These are phyloP conservation scores for Entomobrya multifasciata DNA, from an alignment of 2,888 invertebrate genomes.

Conservation along the genomic window DNA sequence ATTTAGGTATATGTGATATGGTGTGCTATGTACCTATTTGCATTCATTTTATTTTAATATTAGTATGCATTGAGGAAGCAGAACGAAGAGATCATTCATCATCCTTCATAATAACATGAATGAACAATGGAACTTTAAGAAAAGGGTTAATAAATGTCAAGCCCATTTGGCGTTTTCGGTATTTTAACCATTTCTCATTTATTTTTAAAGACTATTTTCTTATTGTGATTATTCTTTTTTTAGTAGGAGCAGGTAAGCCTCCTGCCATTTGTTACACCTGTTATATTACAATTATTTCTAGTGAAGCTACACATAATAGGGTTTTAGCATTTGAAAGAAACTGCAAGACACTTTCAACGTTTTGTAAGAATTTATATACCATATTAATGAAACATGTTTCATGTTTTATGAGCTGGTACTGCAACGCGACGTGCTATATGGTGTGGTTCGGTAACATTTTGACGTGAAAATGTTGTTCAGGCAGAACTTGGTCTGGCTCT, in stretches of 20 bases:
- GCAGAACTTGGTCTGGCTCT: too few species aligned
- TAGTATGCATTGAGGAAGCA: background rate
- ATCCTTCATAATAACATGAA: constrained; percentile 5
- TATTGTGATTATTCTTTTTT: background rate
- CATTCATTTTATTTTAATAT: too few species aligned
- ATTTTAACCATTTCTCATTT: background rate
- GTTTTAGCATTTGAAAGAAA: background rate
- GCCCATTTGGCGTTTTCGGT: constrained; percentile 26
- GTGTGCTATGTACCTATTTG: too few species aligned
- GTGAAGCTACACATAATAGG: background rate
- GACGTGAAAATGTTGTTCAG: background rate
- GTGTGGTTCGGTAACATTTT: background rate
- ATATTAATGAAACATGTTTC: constrained; percentile 10
- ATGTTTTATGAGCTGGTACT: background rate
- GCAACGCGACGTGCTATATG: background rate
- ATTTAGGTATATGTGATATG: too few species aligned
- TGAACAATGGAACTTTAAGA: constrained; percentile 27
- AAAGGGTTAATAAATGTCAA: constrained; percentile 34
- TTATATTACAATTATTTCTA: background rate
- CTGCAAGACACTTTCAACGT: too few species aligned
- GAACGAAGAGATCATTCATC: constrained; percentile 11
- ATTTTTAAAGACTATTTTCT: background rate
- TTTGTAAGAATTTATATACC: too few species aligned
- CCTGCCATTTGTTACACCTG: constrained; percentile 24
- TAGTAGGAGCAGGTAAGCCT: background rate